Conservation (phyloP, 2,113 vertebrate species). For the Cricetomys ansorgei region DNA sequence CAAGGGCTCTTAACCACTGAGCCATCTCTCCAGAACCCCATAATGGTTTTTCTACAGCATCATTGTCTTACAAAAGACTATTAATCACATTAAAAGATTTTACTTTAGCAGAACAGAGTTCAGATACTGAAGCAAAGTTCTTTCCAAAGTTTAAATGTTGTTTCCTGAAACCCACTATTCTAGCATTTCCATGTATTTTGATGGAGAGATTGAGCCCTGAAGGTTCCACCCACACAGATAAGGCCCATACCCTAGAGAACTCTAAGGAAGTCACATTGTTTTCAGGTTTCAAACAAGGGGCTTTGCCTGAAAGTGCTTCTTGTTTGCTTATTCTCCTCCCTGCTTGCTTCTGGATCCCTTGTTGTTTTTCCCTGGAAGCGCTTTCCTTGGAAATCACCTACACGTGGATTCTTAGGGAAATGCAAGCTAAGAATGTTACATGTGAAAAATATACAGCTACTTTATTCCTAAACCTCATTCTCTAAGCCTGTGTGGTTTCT, state of each 20-base stretch:
- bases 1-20: background rate
- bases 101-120: background rate
- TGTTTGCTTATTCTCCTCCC: background rate
- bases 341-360: background rate
- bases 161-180: background rate
- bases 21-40: background rate
- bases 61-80: background rate
- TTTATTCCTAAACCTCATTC: background rate
- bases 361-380: background rate
- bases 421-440: background rate
- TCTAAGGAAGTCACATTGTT: background rate
- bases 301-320: background rate
- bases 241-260: background rate
- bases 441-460: background rate
- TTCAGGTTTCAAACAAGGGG: background rate
- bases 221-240: background rate
- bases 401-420: constrained; percentile 4
- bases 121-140: background rate
- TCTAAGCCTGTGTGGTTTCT: background rate
- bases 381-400: background rate
- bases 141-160: background rate
- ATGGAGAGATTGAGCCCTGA: background rate
- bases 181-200: background rate
- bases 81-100: background rate
- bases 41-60: background rate